Evolutionary conservation across 2,797 vertebrate genomes (phyloP).

Genomic region (Chelonia mydas): DNA sequence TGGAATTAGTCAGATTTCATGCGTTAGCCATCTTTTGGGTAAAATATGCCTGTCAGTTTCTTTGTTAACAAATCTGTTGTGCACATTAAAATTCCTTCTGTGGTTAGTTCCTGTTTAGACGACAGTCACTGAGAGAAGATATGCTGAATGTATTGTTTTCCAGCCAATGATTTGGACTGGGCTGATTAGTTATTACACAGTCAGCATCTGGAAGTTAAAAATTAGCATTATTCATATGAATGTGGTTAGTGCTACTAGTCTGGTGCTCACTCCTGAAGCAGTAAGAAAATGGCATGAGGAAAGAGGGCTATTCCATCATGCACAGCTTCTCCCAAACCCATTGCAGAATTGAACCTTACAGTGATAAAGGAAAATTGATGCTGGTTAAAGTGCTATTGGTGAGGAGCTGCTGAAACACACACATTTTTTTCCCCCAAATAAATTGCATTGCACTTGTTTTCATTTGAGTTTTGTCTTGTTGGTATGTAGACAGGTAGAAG

Average conservation of each 20-base stretch:
- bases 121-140: conserved; percentile 38
- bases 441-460: neutral
- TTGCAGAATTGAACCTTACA: neutral
- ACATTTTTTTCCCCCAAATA: neutral
- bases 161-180: conserved; percentile 16
- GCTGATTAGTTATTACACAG: neutral
- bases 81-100: conserved; percentile 12
- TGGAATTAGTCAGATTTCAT: conserved; percentile 35
- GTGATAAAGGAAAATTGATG: neutral
- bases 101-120: conserved; percentile 39
- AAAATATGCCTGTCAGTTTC: conserved; percentile 24
- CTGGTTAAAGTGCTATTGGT: neutral
- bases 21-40: conserved; percentile 3
- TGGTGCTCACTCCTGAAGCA: conserved; percentile 17
- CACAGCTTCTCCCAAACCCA: neutral
- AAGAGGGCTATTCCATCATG: neutral
- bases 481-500: neutral
- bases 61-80: conserved; percentile 30
- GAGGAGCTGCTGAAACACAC: neutral
- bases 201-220: neutral
- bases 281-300: neutral
- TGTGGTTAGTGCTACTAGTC: neutral
- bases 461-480: neutral
- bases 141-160: conserved; percentile 34
- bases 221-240: conserved; percentile 23